A percentile compares a stretch with the other conserved stretches of the same genome.
phyloP scores from a whole-genome alignment of 2,113 vertebrate genomes.

The Catharus fuscescens region DNA sequence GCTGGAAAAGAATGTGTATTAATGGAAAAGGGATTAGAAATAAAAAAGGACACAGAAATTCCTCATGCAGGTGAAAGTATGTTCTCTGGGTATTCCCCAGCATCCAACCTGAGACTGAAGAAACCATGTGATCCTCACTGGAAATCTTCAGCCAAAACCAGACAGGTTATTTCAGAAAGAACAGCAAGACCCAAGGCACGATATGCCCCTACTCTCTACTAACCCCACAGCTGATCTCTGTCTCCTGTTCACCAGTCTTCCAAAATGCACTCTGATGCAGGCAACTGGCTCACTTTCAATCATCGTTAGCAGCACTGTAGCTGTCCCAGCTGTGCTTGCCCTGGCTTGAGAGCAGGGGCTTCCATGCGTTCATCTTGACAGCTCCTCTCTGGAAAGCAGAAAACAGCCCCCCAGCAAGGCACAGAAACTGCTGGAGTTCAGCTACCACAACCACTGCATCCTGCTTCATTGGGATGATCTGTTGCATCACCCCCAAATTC shows the following conservation, averaged over 20 bases:
- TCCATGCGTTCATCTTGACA: rapidly evolving
- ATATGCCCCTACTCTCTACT: background rate
- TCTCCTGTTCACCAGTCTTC: background rate
- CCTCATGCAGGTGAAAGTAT: background rate
- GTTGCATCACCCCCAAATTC: background rate
- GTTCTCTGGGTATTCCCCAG: background rate
- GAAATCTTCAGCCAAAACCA: background rate
- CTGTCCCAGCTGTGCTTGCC: background rate
- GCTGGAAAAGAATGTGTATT: background rate
- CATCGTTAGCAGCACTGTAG: rapidly evolving
- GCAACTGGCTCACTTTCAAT: background rate
- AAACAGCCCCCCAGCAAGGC: background rate
- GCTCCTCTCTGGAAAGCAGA: background rate
- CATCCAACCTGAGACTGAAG: background rate
- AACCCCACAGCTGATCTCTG: background rate
- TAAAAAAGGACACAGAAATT: background rate
- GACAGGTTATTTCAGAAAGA: background rate
- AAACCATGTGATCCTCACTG: background rate
- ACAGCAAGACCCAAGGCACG: background rate
- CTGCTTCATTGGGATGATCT: background rate
- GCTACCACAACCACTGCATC: background rate
- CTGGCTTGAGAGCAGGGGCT: background rate
- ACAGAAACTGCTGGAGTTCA: background rate
- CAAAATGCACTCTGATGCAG: rapidly evolving
- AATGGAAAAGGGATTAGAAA: background rate